Evolutionary conservation across 2,888 invertebrate species (phyloP).

Genomic region (Pseudoips prasinana): DNA sequence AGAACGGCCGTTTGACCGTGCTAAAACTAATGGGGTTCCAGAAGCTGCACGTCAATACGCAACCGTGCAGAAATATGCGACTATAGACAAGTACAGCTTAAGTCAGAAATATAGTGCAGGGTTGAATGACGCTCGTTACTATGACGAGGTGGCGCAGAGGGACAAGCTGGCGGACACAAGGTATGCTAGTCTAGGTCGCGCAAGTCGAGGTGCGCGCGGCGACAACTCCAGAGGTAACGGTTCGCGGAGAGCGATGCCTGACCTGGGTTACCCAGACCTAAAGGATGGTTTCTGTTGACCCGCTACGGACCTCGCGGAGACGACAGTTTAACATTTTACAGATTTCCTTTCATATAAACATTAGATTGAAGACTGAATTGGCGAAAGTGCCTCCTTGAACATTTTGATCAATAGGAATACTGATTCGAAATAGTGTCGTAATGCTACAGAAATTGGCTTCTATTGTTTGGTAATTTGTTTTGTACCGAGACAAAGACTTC

Average conservation of each 20-base stretch:
- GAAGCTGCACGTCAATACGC: constrained; percentile 71
- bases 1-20: constrained; percentile 83
- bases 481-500: constrained; percentile 32
- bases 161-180: constrained; percentile 76
- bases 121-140: constrained; percentile 76
- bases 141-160: constrained; percentile 76
- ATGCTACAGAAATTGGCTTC: constrained; percentile 24
- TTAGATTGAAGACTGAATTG: constrained; percentile 76
- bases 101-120: constrained; percentile 80
- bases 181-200: constrained; percentile 75
- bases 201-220: constrained; percentile 60
- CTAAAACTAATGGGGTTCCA: constrained; percentile 74
- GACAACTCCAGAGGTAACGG: constrained; percentile 68
- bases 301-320: constrained; percentile 74
- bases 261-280: constrained; percentile 81
- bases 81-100: constrained; percentile 78
- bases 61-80: constrained; percentile 78
- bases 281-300: constrained; percentile 90
- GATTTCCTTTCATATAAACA: constrained; percentile 48
- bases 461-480: constrained; percentile 30
- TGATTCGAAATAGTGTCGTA: constrained; percentile 21
- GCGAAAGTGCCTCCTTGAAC: constrained; percentile 63
- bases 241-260: constrained; percentile 70
- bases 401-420: constrained; percentile 48
- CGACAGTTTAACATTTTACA: constrained; percentile 58